Evolutionary conservation across 2,888 invertebrate species (phyloP).

Genomic region (Hydropsyche betteni): DNA sequence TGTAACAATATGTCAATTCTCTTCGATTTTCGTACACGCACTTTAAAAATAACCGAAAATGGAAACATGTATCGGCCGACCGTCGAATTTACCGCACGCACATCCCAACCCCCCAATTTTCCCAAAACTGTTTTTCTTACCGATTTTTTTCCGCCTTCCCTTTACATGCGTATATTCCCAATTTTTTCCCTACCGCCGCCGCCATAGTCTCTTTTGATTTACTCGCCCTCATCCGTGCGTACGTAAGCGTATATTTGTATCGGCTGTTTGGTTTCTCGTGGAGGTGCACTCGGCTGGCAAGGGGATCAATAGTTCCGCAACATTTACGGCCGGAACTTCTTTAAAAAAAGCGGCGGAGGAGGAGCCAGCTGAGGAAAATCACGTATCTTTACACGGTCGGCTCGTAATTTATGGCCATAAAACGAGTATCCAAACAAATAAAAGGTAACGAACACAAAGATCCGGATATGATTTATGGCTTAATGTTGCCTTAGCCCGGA

Average conservation of each 20-base stretch:
- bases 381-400: slow-evolving; percentile 43
- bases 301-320: slow-evolving; percentile 35
- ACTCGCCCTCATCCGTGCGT: too few species aligned
- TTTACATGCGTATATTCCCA: too few species aligned
- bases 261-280: background rate
- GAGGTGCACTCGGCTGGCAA: slow-evolving; percentile 36
- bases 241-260: slow-evolving; percentile 8
- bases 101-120: too few species aligned
- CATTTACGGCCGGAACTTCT: slow-evolving; percentile 45
- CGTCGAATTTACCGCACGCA: too few species aligned
- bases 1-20: too few species aligned
- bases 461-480: slow-evolving; percentile 51
- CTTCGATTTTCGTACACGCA: too few species aligned
- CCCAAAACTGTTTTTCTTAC: too few species aligned
- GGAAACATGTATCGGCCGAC: too few species aligned
- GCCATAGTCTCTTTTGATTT: too few species aligned
- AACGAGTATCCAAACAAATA: slow-evolving; percentile 51
- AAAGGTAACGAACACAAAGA: slow-evolving; percentile 51
- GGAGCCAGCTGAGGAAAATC: slow-evolving; percentile 2
- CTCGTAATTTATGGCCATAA: slow-evolving; percentile 49
- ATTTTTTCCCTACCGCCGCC: too few species aligned
- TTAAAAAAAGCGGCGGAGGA: slow-evolving; percentile 36
- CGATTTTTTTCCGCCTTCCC: too few species aligned
- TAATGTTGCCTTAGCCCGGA: slow-evolving; percentile 47
- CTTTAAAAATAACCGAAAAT: too few species aligned